Percentiles rank a stretch among this genome's conserved stretches.
phyloP scores from a whole-genome alignment of 2,888 invertebrate species.

The Eristalis pertinax region DNA sequence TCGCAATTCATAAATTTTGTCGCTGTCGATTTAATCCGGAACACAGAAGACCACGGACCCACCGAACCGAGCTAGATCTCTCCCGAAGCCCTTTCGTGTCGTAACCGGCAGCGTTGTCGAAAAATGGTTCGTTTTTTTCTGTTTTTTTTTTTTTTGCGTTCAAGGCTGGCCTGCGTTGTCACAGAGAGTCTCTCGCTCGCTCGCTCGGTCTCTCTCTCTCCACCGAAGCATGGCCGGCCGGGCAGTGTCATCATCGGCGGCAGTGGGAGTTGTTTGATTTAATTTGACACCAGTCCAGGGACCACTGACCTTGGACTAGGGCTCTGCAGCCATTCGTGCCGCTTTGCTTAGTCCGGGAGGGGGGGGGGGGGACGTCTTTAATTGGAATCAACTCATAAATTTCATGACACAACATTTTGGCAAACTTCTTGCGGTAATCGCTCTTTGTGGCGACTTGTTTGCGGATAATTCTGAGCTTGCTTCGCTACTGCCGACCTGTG shows the following conservation, averaged over 20 bases:
- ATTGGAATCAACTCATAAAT: constrained; percentile 49
- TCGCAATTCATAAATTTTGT: constrained; percentile 70
- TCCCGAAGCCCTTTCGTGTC: constrained; percentile 46
- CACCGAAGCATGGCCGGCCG: constrained; percentile 54
- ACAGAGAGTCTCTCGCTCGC: constrained; percentile 32
- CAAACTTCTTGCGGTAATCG: constrained; percentile 5
- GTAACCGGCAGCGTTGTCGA: constrained; percentile 32
- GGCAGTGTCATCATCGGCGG: constrained; percentile 53
- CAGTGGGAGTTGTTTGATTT: background rate
- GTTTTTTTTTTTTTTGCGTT: background rate
- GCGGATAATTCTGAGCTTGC: constrained; percentile 4
- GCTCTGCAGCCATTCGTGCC: constrained; percentile 40
- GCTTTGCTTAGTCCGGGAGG: constrained; percentile 42
- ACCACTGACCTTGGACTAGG: constrained; percentile 66
- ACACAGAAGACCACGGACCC: constrained; percentile 1
- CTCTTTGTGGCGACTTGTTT: constrained; percentile 2
- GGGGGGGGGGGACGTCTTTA: constrained; percentile 35
- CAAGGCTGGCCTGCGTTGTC: constrained; percentile 64
- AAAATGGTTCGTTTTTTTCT: background rate
- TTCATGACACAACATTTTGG: constrained; percentile 11
- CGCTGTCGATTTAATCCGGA: constrained; percentile 64
- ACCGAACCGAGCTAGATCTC: constrained; percentile 45
- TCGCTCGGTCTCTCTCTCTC: background rate
- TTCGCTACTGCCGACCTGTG: constrained; percentile 3
- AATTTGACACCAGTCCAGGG: constrained; percentile 30